phyloP scores from a whole-genome alignment of 2,797 vertebrate genomes.

The Enteromius treurensis region DNA sequence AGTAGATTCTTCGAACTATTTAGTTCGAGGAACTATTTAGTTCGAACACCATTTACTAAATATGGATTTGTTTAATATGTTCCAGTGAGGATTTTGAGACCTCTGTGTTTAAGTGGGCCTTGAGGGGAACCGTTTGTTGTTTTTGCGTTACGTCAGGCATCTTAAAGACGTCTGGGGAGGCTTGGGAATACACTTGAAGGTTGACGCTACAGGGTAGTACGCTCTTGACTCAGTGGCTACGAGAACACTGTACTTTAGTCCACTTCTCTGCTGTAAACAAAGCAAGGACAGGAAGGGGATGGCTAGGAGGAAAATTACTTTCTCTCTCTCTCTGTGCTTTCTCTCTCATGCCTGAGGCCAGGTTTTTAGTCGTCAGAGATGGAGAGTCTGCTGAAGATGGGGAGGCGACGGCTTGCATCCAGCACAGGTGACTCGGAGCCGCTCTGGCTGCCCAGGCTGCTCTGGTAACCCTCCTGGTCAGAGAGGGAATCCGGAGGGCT shows the following conservation, averaged over 20 bases:
- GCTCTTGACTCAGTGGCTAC: constrained; percentile 55
- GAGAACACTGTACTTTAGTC: constrained; percentile 54
- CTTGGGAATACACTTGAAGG: background rate
- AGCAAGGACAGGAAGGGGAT: constrained; percentile 17
- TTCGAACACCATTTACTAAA: background rate
- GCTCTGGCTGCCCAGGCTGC: constrained; percentile 86
- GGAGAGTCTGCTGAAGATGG: constrained; percentile 92
- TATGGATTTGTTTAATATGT: background rate
- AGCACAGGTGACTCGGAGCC: constrained; percentile 87
- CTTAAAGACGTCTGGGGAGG: constrained; percentile 13
- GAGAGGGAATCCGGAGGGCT: constrained; percentile 86
- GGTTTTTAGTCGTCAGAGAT: constrained; percentile 82
- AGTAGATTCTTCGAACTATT: constrained; percentile 38
- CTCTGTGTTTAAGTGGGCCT: background rate
- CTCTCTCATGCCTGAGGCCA: constrained; percentile 19
- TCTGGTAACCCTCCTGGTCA: constrained; percentile 89
- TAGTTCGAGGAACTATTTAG: constrained; percentile 29
- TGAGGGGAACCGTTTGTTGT: background rate
- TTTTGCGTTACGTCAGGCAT: background rate
- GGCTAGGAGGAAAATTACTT: constrained; percentile 29
- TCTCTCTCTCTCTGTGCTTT: constrained; percentile 22
- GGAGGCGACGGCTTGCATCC: constrained; percentile 87
- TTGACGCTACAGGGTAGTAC: constrained; percentile 29
- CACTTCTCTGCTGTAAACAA: constrained; percentile 63
- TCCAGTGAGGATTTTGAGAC: constrained; percentile 6